Evolutionary conservation across 1,140 invertebrate species (phyloP).

Genomic region (Lordiphosa collinella): DNA sequence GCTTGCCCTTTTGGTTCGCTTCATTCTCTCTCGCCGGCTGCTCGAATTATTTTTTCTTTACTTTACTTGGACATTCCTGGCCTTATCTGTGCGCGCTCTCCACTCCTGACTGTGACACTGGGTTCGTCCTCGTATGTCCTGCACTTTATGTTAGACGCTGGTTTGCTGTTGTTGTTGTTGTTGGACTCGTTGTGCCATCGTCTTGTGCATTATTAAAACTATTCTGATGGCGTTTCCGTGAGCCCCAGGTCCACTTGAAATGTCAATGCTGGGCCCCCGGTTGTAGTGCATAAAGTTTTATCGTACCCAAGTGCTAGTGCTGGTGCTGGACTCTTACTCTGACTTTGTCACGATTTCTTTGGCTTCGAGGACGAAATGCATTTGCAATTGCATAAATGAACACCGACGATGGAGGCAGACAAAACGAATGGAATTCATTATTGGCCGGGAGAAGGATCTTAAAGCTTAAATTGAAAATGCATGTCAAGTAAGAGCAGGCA

Average conservation of each 20-base stretch:
- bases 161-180: constrained; percentile 1
- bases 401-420: constrained; percentile 9
- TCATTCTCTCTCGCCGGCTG: constrained; percentile 22
- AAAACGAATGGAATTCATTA: constrained; percentile 73
- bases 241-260: constrained; percentile 53
- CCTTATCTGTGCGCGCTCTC: constrained; percentile 47
- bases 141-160: constrained; percentile 65
- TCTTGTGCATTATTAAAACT: constrained; percentile 79
- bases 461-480: constrained; percentile 74
- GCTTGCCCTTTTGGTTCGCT: background rate
- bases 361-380: constrained; percentile 46
- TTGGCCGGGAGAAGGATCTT: constrained; percentile 33
- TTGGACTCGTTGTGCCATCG: constrained; percentile 48
- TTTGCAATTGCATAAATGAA: constrained; percentile 63
- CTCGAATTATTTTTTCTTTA: constrained; percentile 21
- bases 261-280: constrained; percentile 64
- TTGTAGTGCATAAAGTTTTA: constrained; percentile 72
- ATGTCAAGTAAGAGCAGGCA: constrained; percentile 64
- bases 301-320: constrained; percentile 32
- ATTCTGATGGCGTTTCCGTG: constrained; percentile 61
- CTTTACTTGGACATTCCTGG: constrained; percentile 39
- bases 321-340: background rate
- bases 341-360: constrained; percentile 43
- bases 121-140: constrained; percentile 60
- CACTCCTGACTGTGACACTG: background rate